Percentiles rank a stretch among this genome's conserved stretches.
These are phyloP conservation scores for Ophion ventricosus DNA, from an alignment of 2,888 invertebrate genomes.

Conservation along the genomic window DNA sequence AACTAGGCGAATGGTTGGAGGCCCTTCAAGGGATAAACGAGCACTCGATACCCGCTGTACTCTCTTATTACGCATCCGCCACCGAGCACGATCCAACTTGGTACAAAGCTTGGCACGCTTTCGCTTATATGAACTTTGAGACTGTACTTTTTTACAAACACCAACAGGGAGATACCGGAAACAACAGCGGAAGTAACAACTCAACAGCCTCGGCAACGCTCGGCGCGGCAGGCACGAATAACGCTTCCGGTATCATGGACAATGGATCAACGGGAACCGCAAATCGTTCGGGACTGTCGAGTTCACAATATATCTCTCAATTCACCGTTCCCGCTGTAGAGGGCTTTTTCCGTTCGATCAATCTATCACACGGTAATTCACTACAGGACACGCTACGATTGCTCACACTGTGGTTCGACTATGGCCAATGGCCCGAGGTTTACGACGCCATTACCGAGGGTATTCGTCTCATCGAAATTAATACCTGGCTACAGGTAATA, in stretches of 20 bases:
- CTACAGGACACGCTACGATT: conserved; percentile 98
- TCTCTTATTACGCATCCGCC: conserved; percentile 92
- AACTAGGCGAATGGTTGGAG: conserved; percentile 98
- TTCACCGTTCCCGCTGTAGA: conserved; percentile 97
- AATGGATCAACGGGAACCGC: conserved; percentile 68
- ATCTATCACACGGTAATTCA: conserved; percentile 95
- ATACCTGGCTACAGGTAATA: conserved; percentile 99
- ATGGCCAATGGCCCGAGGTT: conserved; percentile 96
- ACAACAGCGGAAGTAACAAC: not conserved
- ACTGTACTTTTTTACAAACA: conserved; percentile 90
- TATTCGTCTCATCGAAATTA: conserved; percentile 96
- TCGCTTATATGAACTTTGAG: conserved; percentile 99
- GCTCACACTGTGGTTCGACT: conserved; percentile 98
- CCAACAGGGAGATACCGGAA: conserved; percentile 78
- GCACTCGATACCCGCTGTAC: conserved; percentile 89
- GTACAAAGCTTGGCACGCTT: conserved; percentile 99
- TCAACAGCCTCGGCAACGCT: conserved; percentile 24
- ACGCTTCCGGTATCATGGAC: conserved; percentile 7
- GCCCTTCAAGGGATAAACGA: conserved; percentile 92
- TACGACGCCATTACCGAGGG: conserved; percentile 97
- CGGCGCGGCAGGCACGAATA: not conserved
- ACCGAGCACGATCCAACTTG: conserved; percentile 93
- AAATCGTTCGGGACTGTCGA: conserved; percentile 72
- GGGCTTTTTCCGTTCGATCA: conserved; percentile 98
- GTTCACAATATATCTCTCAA: conserved; percentile 87